These are phyloP conservation scores for Hymenopus coronatus DNA, from an alignment of 2,888 invertebrate genomes.

Conservation along the genomic window DNA sequence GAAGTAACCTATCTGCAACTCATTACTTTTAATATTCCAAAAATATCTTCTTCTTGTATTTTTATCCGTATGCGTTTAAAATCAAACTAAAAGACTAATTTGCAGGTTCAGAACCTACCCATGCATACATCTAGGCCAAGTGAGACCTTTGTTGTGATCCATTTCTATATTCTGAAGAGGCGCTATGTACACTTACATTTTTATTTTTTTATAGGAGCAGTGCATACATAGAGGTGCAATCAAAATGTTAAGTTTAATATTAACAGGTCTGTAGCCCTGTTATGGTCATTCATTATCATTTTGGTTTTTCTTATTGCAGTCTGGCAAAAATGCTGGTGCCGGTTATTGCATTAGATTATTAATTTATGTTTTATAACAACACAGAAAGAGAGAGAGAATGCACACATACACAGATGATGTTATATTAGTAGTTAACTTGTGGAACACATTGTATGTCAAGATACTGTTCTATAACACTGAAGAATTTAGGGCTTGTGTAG, in stretches of 20 bases:
- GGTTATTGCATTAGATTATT: background rate
- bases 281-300: background rate
- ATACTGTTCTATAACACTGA: background rate
- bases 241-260: background rate
- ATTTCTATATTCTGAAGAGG: background rate
- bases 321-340: background rate
- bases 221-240: background rate
- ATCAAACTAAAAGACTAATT: too few species aligned
- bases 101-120: too few species aligned
- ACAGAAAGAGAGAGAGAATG: background rate
- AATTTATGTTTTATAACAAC: background rate
- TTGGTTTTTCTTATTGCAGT: background rate
- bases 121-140: background rate
- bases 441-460: background rate
- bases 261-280: background rate
- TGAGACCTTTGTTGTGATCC: background rate
- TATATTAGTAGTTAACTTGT: background rate
- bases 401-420: conserved; percentile 1
- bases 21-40: too few species aligned
- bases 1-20: too few species aligned
- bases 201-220: background rate
- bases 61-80: too few species aligned
- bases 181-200: background rate
- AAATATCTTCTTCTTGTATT: too few species aligned
- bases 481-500: background rate